Evolutionary conservation across 2,113 vertebrate genomes (phyloP), one percentile per base, ranked within the genome.

Genomic region (Rhea pennata): DNA sequence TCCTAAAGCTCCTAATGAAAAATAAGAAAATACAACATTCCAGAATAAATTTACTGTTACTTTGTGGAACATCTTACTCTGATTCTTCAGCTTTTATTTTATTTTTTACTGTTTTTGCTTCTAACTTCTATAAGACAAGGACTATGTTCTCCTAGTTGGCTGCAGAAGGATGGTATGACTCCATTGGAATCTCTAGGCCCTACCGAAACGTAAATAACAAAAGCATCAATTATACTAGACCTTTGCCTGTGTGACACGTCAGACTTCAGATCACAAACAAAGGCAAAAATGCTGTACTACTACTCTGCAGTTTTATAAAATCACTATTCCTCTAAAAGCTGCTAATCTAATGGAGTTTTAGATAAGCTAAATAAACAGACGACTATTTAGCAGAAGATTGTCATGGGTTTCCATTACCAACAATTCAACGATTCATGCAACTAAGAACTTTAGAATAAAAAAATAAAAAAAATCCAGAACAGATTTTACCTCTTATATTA

Each of bases 171-270:
- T 0, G 15, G 36, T 0, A 76, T n/a, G 78, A 66, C 21, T 36
- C 3, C 17, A 66, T 8, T 58, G 11, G 40, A 62, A 88, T 83
- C 16, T 80, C 53, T 64, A 48, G 7, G 70, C 24, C 29, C 26
- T 66, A 23, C 1, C 13, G 36, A 78, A 94, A 89, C 5, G 39
- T 8, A 83, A 90, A 26, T 8, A 82, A 75, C 61, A 75, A 84
- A 46, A 87, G 17, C 1, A 36, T 3, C 44, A 58, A 26, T 36
- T 64, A 46, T 36, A 23, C 1, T 36, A 88, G 74, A 77, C 84
- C 64, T 82, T 75, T 26, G 74, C 75, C 88, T 64, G n/a, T 2
- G 58, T 76, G 96, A 95, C 96, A 96, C 92, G 84, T 96, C 95
- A 96, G 19, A 40, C 76, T 73, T 84, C 31, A 10, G 61, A 83